These are phyloP conservation scores for Leptinotarsa tumamoca DNA, from an alignment of 2,888 invertebrate species.

Conservation along the genomic window DNA sequence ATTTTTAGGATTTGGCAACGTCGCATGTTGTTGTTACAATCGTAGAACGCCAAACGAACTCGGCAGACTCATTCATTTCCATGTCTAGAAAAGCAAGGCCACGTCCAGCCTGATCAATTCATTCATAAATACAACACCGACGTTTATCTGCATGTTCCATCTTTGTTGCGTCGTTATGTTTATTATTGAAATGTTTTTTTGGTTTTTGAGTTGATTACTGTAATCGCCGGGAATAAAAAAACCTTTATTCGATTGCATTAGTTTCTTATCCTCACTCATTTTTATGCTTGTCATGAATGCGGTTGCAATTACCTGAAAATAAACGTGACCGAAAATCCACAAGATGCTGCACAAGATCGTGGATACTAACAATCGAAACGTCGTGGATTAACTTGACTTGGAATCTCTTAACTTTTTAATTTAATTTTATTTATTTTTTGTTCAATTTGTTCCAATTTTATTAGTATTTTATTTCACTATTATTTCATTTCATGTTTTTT, in stretches of 20 bases:
- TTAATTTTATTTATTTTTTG: no score
- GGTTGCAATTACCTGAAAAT: not conserved
- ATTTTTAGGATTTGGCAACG: slow-evolving; percentile 5
- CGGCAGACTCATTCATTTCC: slow-evolving; percentile 36
- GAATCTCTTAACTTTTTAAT: no score
- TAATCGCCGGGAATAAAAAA: not conserved
- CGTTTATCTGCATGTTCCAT: not conserved
- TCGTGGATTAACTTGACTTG: no score
- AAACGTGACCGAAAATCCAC: not conserved
- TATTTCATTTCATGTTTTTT: no score
- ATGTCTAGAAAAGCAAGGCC: slow-evolving; percentile 53
- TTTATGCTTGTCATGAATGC: not conserved
- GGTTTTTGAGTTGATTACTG: not conserved
- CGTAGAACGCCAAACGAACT: slow-evolving; percentile 1
- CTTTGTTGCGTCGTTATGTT: not conserved
- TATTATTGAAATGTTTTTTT: not conserved
- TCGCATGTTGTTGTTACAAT: slow-evolving; percentile 6
- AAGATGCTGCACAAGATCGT: no score
- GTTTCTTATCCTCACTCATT: not conserved
- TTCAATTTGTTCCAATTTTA: no score
- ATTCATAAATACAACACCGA: slow-evolving; percentile 49
- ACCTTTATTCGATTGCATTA: not conserved
- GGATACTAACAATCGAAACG: no score
- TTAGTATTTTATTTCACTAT: no score
- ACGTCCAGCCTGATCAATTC: slow-evolving; percentile 54